Conservation (phyloP, 2,797 vertebrate species). For the Thaleichthys pacificus region DNA sequence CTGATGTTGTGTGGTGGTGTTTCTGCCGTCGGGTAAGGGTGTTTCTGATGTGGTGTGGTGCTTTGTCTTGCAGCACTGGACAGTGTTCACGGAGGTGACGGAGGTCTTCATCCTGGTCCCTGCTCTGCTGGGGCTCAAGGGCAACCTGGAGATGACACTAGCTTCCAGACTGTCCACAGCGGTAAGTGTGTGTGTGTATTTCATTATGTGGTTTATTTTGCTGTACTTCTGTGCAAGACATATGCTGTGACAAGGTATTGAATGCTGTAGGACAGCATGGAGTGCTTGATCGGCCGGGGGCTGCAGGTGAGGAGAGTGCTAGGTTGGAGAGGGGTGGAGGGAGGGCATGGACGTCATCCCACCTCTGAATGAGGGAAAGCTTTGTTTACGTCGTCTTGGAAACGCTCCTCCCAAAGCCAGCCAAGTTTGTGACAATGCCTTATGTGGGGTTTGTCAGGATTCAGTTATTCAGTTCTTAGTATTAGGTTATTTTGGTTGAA, state of each 20-base stretch:
- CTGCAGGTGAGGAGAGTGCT: not conserved
- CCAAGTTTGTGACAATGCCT: too few species aligned
- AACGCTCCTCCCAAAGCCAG: not conserved
- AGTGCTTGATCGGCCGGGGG: not conserved
- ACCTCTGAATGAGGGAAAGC: not conserved
- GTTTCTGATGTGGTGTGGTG: not conserved
- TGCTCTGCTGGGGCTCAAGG: constrained; percentile 93
- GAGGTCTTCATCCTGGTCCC: constrained; percentile 98
- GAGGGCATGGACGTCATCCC: not conserved
- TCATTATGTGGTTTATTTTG: not conserved
- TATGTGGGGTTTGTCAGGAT: too few species aligned
- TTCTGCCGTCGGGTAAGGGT: not conserved
- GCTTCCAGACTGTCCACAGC: constrained; percentile 97
- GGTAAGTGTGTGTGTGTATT: constrained; percentile 74
- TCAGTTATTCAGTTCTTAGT: too few species aligned
- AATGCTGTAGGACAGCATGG: not conserved
- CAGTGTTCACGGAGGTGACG: constrained; percentile 90
- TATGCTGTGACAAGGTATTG: not conserved
- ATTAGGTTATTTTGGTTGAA: too few species aligned
- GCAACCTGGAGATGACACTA: constrained; percentile 98
- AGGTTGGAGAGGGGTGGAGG: not conserved
- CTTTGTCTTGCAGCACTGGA: constrained; percentile 87
- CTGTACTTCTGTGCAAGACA: not conserved
- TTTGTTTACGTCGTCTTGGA: constrained; percentile 3
- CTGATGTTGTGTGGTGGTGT: not conserved